A percentile compares a stretch with the other conserved stretches of the same genome.
These are phyloP conservation scores for Psittacara wagleri DNA, from an alignment of 2,113 vertebrate genomes.

Conservation along the genomic window DNA sequence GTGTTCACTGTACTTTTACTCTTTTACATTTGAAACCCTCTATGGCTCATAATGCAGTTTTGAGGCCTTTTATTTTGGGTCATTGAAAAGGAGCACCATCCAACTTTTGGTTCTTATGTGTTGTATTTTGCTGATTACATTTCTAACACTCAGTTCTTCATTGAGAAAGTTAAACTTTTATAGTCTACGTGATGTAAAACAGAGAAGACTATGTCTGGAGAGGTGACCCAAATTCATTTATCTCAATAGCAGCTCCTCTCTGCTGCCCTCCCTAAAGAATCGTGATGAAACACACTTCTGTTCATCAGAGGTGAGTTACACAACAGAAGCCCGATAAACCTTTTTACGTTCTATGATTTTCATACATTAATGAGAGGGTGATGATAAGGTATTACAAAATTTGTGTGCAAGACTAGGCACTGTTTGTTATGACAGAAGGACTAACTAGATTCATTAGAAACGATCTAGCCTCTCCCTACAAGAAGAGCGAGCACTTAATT, in stretches of 20 bases:
- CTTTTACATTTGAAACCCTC: background rate
- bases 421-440: background rate
- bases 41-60: background rate
- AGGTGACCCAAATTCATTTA: background rate
- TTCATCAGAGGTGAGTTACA: background rate
- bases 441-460: background rate
- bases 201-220: background rate
- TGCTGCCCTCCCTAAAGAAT: background rate
- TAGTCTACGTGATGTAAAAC: background rate
- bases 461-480: background rate
- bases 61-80: background rate
- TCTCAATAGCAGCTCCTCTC: background rate
- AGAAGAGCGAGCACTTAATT: slow-evolving; percentile 1
- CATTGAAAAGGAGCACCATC: background rate
- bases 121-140: background rate
- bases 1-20: background rate
- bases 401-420: slow-evolving; percentile 19
- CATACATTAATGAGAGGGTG: slow-evolving; percentile 47
- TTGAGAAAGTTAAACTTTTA: background rate
- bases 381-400: slow-evolving; percentile 58
- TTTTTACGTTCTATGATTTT: background rate
- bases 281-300: background rate
- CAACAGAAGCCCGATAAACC: slow-evolving; percentile 7
- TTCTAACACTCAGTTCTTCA: background rate
- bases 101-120: background rate